Evolutionary conservation across 2,113 vertebrate species (phyloP), one percentile per base, ranked within the genome.

Genomic region (Cyprinodon tularosa): DNA sequence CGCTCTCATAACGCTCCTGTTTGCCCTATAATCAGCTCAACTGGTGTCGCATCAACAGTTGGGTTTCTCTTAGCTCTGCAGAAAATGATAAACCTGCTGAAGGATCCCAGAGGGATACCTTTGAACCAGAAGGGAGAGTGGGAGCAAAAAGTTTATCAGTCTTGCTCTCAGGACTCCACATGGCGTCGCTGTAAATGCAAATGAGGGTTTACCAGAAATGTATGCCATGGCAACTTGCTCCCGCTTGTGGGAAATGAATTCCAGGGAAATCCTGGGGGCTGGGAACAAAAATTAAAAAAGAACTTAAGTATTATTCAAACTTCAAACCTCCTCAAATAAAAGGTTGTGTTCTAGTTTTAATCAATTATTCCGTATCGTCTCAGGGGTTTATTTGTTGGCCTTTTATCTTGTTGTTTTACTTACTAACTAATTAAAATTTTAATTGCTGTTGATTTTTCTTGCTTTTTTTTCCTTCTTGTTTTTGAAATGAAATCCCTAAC

Each of bases 31-130:
- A 79, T 63, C 64, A 65, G 40, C 74, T 68, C 60, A 2, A 48
- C 79, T 73, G 17, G 13, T 48, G 72, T 68, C 68, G 69, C 81
- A 80, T 83, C 88, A 83, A 87, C 77, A 90, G 87, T 88, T 85
- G 74, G n/a, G 9, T 38, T 77, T 42, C 65, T 40, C 20, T 0
- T 66, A 42, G 63, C 83, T 61, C 70, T 10, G 69, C 42, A 0
- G 47, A 9, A 74, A 78, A 82, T 65, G 40, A 68, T 40, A 75
- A 57, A 53, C 61, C 39, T 36, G 38, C 14, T 69, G 15, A 57
- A 12, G 0, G 40, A 22, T 15, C 53, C 59, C 48, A 2, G 0
- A 17, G 48, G 62, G 71, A 72, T 1, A 5, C 4, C 44, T 57
- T 76, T 1, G 3, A 39, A 64, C 40, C 36, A 53, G 17, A 42